Base-by-base conservation (phyloP, 35 echinoderm and acorn worm species). In the Ptychodera flava region DNA sequence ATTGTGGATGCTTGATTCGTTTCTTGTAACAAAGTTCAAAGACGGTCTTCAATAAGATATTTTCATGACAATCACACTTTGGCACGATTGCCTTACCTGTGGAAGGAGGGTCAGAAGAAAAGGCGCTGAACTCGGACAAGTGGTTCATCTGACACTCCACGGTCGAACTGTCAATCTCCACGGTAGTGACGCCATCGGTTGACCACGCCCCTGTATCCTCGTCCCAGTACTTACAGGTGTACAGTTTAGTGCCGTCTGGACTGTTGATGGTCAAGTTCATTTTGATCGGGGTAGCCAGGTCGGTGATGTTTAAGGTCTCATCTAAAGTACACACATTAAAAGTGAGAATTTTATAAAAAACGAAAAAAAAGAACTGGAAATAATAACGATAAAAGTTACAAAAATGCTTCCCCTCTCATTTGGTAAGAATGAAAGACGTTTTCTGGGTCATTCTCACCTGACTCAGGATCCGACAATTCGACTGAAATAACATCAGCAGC, bases 201-300 rank as follows among this genome's bases (percentile, higher is more conserved):
- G 87, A 87, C 93, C 93, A 95, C 33, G 82, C 52, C 33, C 38
- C 78, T 1, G 27, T 35, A 29, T 16, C 84, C 0, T 78, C 78
- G 81, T 95, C 87, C 93, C 93, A 95, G 36, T 31, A 95, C 27
- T 78, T 29, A 78, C 93, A 95, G 34, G 92, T 88, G 27, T 95
- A 95, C 31, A 27, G 16, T 16, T 78, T 95, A 77, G 78, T 75
- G 33, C 2, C 6, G 34, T 95, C 84, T 0, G 89, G 90, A 31
- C 64, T 31, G 15, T 90, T 87, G 29, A 90, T 80, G 34, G 87
- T 95, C 45, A 97, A 88, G 27, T 53, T 38, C 87, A 95, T 92
- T 31, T 33, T 78, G 0, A 90, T 81, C 22, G 77, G 83, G 16
- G 85, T 82, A 30, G 80, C 32, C 16, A 95, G 84, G 52, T 89